phyloP scores from a whole-genome alignment of 2,888 invertebrate genomes.

The Lycocerus yunnanus region DNA sequence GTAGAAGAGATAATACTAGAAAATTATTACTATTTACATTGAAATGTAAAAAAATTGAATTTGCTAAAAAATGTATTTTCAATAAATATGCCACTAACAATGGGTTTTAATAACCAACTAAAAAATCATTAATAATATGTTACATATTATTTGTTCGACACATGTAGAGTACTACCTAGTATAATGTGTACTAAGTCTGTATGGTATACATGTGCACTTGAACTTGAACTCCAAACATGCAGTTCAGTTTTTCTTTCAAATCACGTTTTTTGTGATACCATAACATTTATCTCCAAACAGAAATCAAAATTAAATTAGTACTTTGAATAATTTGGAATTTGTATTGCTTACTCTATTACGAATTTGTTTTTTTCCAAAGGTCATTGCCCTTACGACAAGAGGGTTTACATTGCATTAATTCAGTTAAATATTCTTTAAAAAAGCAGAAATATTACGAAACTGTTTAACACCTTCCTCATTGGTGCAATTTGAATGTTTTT shows the following conservation, averaged over 20 bases:
- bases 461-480: not conserved
- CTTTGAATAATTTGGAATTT: not conserved
- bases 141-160: not conserved
- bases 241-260: not conserved
- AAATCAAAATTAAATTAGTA: not conserved
- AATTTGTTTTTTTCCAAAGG: not conserved
- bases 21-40: not conserved
- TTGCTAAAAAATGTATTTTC: not conserved
- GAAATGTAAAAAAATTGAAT: not conserved
- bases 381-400: not conserved
- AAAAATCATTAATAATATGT: not conserved
- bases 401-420: not conserved
- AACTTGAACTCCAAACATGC: constrained; percentile 3
- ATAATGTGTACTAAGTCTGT: not conserved
- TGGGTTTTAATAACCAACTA: not conserved
- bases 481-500: not conserved
- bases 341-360: not conserved
- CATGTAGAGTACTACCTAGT: not conserved
- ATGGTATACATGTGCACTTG: constrained; percentile 3
- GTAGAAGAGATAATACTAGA: not conserved
- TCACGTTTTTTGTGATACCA: not conserved
- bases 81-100: too few relatives aligned
- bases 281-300: not conserved
- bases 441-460: not conserved
- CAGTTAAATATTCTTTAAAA: not conserved